These are phyloP conservation scores for Muscicapa adusta DNA, from an alignment of 2,113 vertebrate genomes.

Conservation along the genomic window DNA sequence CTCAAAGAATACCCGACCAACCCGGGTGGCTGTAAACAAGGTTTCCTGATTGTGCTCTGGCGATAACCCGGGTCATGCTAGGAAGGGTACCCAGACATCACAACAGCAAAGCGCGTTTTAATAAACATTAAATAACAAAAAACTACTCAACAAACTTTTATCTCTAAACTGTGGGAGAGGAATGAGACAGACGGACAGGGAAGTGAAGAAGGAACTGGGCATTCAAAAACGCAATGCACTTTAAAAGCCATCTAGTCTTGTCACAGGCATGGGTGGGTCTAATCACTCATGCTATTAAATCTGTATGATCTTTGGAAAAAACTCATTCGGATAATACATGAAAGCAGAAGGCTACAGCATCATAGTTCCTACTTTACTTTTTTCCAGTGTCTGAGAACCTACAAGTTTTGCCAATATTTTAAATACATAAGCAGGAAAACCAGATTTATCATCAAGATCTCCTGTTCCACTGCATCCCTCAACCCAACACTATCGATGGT, in stretches of 20 bases:
- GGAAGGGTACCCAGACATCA: not conserved
- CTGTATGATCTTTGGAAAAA: not conserved
- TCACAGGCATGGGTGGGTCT: not conserved
- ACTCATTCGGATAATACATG: not conserved
- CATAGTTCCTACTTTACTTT: not conserved
- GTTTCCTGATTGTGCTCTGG: not conserved
- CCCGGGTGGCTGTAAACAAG: not conserved
- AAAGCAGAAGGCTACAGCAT: not conserved
- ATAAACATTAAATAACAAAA: not conserved
- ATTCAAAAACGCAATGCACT: not conserved
- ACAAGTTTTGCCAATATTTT: not conserved
- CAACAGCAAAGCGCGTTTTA: not conserved
- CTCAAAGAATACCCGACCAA: not conserved
- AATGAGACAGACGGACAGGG: not conserved
- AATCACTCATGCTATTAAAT: not conserved
- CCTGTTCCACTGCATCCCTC: not conserved
- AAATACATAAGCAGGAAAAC: not conserved
- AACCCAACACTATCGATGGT: accelerated
- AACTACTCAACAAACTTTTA: not conserved
- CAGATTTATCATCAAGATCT: not conserved
- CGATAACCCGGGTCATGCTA: not conserved
- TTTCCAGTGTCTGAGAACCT: not conserved
- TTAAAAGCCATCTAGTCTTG: not conserved
- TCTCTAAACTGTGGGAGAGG: not conserved
- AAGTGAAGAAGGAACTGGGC: not conserved